Conservation (phyloP, 2,888 invertebrate species). For the Cerastis rubricosa region DNA sequence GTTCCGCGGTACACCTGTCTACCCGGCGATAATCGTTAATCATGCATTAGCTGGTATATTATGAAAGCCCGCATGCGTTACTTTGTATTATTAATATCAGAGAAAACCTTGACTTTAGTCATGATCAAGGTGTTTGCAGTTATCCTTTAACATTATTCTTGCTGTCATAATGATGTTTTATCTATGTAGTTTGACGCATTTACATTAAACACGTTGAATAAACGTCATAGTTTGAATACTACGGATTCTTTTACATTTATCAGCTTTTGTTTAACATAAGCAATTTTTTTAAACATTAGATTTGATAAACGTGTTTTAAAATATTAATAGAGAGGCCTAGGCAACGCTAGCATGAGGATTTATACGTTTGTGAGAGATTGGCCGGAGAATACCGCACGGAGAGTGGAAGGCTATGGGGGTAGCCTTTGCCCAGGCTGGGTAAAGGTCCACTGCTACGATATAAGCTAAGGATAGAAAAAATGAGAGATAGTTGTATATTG, state of each 20-base stretch:
- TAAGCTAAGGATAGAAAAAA: no score
- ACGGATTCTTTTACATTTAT: not conserved
- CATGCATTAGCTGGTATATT: not conserved
- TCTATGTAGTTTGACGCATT: not conserved
- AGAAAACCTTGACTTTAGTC: conserved; percentile 8
- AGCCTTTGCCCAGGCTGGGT: no score
- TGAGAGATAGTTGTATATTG: no score
- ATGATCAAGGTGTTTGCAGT: not conserved
- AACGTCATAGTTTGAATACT: not conserved
- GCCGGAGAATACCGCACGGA: no score
- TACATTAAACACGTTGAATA: not conserved
- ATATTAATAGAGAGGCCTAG: no score
- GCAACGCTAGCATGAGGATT: no score
- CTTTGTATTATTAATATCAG: not conserved
- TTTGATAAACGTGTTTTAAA: not conserved
- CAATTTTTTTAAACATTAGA: not conserved
- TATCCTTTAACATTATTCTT: not conserved
- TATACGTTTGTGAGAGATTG: no score
- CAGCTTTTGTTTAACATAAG: not conserved
- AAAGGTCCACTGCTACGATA: no score
- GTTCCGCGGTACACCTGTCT: not conserved
- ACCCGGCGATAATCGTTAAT: conserved; percentile 23
- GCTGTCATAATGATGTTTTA: not conserved
- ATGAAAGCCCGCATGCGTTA: conserved; percentile 1
- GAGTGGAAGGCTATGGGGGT: no score